Conservation (phyloP, 2,888 invertebrate genomes). For the Dinocampus coccinellae region DNA sequence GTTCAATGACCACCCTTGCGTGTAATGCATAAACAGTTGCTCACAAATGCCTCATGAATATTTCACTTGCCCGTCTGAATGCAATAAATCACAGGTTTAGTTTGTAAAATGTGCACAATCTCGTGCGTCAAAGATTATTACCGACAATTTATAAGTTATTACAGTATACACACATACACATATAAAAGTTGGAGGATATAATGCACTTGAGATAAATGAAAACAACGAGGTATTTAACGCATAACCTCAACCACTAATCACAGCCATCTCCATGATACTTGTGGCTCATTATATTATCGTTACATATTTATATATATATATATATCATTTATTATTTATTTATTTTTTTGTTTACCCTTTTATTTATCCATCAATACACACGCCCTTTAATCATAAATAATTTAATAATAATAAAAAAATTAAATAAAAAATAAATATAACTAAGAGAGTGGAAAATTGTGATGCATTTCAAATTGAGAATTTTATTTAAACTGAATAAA, state of each 20-base stretch:
- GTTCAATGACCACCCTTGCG: conserved; percentile 24
- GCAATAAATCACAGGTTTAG: conserved; percentile 24
- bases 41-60: conserved; percentile 21
- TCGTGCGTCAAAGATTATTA: conserved; percentile 35
- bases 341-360: too few relatives aligned
- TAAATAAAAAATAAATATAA: too few relatives aligned
- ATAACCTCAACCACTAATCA: conserved; percentile 17
- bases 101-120: conserved; percentile 16
- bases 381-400: too few relatives aligned
- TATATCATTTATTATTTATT: too few relatives aligned
- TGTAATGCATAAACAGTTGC: conserved; percentile 13
- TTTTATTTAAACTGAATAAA: too few relatives aligned
- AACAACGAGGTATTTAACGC: conserved; percentile 17
- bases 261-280: conserved; percentile 16
- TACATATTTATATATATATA: not conserved
- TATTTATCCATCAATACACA: not conserved
- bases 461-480: too few relatives aligned
- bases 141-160: conserved; percentile 44
- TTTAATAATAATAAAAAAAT: too few relatives aligned
- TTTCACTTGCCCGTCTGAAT: conserved; percentile 27
- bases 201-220: conserved; percentile 24
- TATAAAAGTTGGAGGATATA: conserved; percentile 35
- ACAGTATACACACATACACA: conserved; percentile 31
- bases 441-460: too few relatives aligned
- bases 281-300: conserved; percentile 5